Base-by-base conservation (phyloP, 2,888 invertebrate species). In the Diplolepis rosae region DNA sequence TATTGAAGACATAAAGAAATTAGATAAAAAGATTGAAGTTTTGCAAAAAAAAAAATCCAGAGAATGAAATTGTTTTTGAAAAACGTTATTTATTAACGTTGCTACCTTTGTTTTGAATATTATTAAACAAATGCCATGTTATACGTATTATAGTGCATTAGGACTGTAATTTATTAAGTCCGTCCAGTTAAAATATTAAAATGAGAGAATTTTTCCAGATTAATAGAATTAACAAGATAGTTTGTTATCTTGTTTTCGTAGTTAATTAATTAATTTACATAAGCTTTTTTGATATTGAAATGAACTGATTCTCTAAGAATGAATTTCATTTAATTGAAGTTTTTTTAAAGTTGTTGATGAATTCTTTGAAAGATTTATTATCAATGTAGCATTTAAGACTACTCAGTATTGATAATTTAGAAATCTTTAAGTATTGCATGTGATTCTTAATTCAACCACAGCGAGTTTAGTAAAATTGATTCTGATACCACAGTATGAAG, bases 11-110 rank as follows among this genome's bases (percentile, higher is more conserved):
- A 74, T 81, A 66, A 71, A 79, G 39, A 72, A 73, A 68, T 68
- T 81, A 24, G 80, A 81, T 51, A 77, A 78, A 35, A 75, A 77
- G 72, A 74, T 79, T 24, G 71, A 79, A 68, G 42, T 70, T 48
- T 66, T 82, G 35, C 78, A 80, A 15, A 70, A 71, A 65, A 24
- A 74, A 15, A 56, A 61, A 11, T 28, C 27, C 30, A 61, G 24
- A 39, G 11, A 61, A 35, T 61, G 11, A 9, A 11, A 56, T 56
- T 42, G n/a, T 9, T 3, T 4, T 45, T 15, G n/a, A n/a, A n/a
- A 50, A 24, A 13, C 13, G 13, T 18, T 50, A 13, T 18, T 27
- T 50, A 50, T 13, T 39, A 13, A 6, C 13, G 9, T 13, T 39
- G 39, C 39, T 5, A 3, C 13, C 27, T 50, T n/a, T n/a, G n/a